Base-by-base conservation (phyloP, 2,113 vertebrate genomes). In the Strix aluco region DNA sequence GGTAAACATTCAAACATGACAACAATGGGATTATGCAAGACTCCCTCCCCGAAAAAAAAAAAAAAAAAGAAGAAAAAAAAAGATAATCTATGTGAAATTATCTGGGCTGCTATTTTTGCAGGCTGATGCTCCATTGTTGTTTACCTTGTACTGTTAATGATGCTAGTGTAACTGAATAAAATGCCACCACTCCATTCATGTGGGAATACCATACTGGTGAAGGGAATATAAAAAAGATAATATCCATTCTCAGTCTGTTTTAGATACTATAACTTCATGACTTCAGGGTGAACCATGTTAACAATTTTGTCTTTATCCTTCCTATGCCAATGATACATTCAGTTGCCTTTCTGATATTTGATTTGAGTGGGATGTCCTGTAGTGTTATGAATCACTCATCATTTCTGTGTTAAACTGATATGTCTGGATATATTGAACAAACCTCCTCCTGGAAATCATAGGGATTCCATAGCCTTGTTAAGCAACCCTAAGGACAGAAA, bases 181-280 rank as follows among this genome's bases (percentile, higher is more conserved):
- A 86, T 59, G 5, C 10, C 36, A 27, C 47, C 52, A 21, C 11
- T 58, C 42, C 13, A 47, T 55, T 83, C 59, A 36, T 29, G 25
- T 0, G 1, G 23, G 22, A 77, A n/a, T 59, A 81, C 13, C 5
- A 21, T n/a, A 40, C 11, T 52, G 1, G 5, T 1, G 3, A 73
- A 40, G 17, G 4, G 12, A 86, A 13, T 65, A 79, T 47, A 38
- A 90, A 92, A 57, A 11, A 11, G 2, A 3, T 49, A 62, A 74
- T 81, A 89, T 57, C 85, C 13, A 42, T 74, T 88, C 14, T 67
- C 57, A 32, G 15, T 74, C 40, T 81, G 21, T 40, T 89, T 95
- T 81, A 81, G 27, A 55, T 40, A 55, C 11, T 49, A 20, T 36
- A 67, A 78, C 34, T 74, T 69, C 34, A 63, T 36, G 23, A 62